Conservation (phyloP, 2,888 invertebrate species). For the Rhagonycha lutea region DNA sequence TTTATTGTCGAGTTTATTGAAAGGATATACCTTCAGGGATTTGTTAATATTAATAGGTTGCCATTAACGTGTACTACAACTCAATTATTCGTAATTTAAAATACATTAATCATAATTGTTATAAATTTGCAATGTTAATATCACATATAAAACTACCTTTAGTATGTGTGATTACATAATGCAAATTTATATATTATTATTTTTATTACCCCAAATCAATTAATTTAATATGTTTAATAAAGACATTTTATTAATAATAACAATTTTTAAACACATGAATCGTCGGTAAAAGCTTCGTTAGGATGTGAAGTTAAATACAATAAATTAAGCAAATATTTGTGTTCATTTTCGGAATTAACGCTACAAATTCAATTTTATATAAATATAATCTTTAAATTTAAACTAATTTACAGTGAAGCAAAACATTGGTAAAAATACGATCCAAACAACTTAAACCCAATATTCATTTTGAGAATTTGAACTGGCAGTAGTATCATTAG, state of each 20-base stretch:
- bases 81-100: constrained; percentile 46
- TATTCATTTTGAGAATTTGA: not conserved
- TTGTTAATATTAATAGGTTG: constrained; percentile 43
- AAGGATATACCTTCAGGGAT: constrained; percentile 37
- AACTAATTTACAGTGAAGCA: not conserved
- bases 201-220: not conserved
- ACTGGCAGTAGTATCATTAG: not conserved
- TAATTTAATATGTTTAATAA: not conserved
- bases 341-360: too few species aligned
- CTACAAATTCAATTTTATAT: not conserved
- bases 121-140: constrained; percentile 40
- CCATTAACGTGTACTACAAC: constrained; percentile 46
- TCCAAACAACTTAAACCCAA: not conserved
- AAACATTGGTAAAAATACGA: not conserved
- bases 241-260: not conserved
- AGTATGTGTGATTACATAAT: not conserved
- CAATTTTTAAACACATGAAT: not conserved
- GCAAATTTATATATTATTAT: not conserved
- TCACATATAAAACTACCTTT: constrained; percentile 2
- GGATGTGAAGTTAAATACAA: too few species aligned
- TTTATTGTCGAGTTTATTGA: constrained; percentile 25
- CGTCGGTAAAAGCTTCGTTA: too few species aligned
- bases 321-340: too few species aligned
- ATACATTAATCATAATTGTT: constrained; percentile 44
- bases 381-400: not conserved